These are phyloP conservation scores for Acipenser ruthenus DNA, from an alignment of 2,797 vertebrate species.

Conservation along the genomic window DNA sequence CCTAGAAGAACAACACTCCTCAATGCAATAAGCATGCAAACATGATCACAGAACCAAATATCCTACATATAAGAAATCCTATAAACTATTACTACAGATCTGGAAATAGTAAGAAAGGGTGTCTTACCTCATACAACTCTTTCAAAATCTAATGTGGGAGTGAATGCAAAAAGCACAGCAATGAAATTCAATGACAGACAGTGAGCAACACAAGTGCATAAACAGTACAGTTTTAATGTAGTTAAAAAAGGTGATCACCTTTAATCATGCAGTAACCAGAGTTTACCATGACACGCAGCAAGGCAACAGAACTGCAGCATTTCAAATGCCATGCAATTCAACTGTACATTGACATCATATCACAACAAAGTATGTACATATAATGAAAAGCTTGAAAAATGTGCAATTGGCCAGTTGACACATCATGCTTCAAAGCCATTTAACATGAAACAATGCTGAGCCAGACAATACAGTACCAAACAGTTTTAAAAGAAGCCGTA, in stretches of 20 bases:
- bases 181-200: constrained; percentile 72
- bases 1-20: constrained; percentile 31
- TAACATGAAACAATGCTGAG: not conserved
- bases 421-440: constrained; percentile 56
- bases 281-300: not conserved
- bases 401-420: no score
- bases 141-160: constrained; percentile 94
- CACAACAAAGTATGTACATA: constrained; percentile 20
- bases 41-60: constrained; percentile 8
- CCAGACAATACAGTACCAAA: constrained; percentile 9
- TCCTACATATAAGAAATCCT: not conserved
- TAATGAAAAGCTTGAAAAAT: not conserved
- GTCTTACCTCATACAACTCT: constrained; percentile 95
- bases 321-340: constrained; percentile 7
- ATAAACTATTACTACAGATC: constrained; percentile 53
- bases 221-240: not conserved
- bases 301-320: not conserved
- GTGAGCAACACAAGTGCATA: constrained; percentile 32
- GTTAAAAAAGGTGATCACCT: constrained; percentile 21
- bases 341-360: constrained; percentile 17
- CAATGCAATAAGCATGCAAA: constrained; percentile 1
- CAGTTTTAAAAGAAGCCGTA: constrained; percentile 50
- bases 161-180: constrained; percentile 88
- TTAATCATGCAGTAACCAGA: constrained; percentile 22
- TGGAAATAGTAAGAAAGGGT: constrained; percentile 56